Conservation (phyloP, 2,797 vertebrate species). For the Platyrinchus mystaceus region DNA sequence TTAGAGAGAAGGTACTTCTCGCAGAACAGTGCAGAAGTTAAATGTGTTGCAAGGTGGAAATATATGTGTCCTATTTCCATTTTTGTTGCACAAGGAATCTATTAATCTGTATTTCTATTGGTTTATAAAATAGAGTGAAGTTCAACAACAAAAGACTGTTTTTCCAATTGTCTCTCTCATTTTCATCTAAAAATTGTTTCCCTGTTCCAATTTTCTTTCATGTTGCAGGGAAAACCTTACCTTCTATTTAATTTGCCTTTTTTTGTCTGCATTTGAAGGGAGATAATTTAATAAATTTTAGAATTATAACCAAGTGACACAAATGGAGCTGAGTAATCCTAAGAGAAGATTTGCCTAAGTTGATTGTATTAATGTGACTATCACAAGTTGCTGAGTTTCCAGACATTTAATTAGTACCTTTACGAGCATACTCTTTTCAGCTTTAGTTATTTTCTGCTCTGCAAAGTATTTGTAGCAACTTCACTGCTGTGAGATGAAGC, state of each 20-base stretch:
- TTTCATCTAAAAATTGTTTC: neutral
- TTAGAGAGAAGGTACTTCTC: neutral
- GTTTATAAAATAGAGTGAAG: constrained; percentile 7
- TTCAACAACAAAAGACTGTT: neutral
- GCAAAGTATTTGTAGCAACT: rapidly evolving
- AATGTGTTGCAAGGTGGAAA: neutral
- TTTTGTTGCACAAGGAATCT: constrained; percentile 19
- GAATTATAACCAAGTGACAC: neutral
- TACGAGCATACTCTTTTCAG: neutral
- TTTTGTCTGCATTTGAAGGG: neutral
- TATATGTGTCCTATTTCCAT: constrained; percentile 8
- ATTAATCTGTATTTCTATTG: constrained; percentile 25
- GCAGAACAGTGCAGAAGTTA: neutral
- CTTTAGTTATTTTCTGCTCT: neutral
- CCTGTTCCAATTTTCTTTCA: neutral
- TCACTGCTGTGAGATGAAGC: neutral
- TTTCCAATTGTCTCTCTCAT: neutral
- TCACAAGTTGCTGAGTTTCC: neutral
- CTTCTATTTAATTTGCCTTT: neutral
- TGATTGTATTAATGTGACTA: neutral
- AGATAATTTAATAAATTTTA: neutral
- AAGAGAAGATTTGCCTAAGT: neutral
- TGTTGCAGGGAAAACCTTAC: neutral
- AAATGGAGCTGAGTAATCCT: neutral
- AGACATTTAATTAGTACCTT: neutral